These are phyloP conservation scores for Subacronicta megacephala DNA, from an alignment of 2,888 invertebrate genomes.

Conservation along the genomic window DNA sequence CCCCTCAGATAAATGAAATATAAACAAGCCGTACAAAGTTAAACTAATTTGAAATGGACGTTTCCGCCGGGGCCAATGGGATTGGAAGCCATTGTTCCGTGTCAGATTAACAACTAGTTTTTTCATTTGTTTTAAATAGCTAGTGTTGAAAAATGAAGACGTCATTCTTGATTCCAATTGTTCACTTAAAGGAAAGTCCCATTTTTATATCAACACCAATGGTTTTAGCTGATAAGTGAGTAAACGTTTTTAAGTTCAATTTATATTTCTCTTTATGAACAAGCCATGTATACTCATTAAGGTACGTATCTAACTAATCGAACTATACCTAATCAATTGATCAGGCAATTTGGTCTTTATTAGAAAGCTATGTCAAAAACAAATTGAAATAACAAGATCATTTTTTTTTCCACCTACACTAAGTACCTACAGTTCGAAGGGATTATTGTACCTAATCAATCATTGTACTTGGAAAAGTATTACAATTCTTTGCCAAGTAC, in stretches of 20 bases:
- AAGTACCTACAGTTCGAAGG: no score
- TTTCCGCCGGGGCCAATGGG: slow-evolving; percentile 61
- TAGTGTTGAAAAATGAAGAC: not conserved
- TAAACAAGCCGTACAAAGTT: slow-evolving; percentile 61
- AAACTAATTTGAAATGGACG: slow-evolving; percentile 72
- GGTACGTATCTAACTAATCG: no score
- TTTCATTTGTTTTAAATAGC: slow-evolving; percentile 21
- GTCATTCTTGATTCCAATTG: not conserved
- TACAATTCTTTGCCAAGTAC: slow-evolving; percentile 26
- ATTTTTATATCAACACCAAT: not conserved
- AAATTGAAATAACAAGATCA: slow-evolving; percentile 20
- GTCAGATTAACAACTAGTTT: slow-evolving; percentile 65
- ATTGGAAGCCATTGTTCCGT: slow-evolving; percentile 61
- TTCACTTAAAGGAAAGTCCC: not conserved
- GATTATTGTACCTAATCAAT: slow-evolving; percentile 34
- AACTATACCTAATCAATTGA: no score
- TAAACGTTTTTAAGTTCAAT: not conserved
- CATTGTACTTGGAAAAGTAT: slow-evolving; percentile 24
- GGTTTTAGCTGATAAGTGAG: not conserved
- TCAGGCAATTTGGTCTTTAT: no score
- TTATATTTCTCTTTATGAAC: not conserved
- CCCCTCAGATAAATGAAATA: slow-evolving; percentile 58
- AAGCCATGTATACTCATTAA: no score
- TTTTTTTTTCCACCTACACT: slow-evolving; percentile 17
- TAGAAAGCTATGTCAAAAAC: not conserved